Evolutionary conservation across 92 coral and sea anemone species (phyloP), one percentile per base, ranked within the genome.

Genomic region (Epizoanthus ramosus): DNA sequence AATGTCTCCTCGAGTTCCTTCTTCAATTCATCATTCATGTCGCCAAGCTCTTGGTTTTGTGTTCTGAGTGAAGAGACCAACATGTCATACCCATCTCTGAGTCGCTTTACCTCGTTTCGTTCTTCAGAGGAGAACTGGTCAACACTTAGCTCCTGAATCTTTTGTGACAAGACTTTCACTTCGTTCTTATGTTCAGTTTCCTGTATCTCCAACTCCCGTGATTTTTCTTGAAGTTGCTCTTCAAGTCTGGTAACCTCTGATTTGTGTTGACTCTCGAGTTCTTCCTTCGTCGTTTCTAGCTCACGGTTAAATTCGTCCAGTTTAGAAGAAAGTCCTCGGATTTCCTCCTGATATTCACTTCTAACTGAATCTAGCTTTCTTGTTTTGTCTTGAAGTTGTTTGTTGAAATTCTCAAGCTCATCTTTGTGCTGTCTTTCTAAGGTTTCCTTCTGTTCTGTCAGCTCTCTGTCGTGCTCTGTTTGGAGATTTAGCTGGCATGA

Each of bases 401-500:
- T 65, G 39, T 88, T 91, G 37, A 88, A 65, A 28, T 39, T 76
- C 37, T 93, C 94, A n/a, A 93, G 69, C 66, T 93, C 91, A 47
- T 61, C 74, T 83, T 86, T 91, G 65, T 93, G 94, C 45, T 88
- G 89, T 22, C 25, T 45, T 80, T 88, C 75, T 47, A 88, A 73
- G 1, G 87, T 57, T 69, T 93, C 94, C 56, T 76, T 86, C 63
- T 85, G 88, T 21, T 63, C 84, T 21, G 60, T 76, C 41, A 93
- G 65, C 75, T 93, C 94, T 53, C 73, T 84, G 47, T 93, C 89
- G 25, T 91, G 94, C 52, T 90, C 92, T 58, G 82, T 88, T 73
- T 91, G 94, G 25, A 93, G 94, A 59, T 93, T 92, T 13, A 87
- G 89, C 70, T 93, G 94, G 63, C 92, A 93, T 17, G 89, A 85